phyloP scores from a whole-genome alignment of 2,888 invertebrate species.

The Antheraea assamensis region DNA sequence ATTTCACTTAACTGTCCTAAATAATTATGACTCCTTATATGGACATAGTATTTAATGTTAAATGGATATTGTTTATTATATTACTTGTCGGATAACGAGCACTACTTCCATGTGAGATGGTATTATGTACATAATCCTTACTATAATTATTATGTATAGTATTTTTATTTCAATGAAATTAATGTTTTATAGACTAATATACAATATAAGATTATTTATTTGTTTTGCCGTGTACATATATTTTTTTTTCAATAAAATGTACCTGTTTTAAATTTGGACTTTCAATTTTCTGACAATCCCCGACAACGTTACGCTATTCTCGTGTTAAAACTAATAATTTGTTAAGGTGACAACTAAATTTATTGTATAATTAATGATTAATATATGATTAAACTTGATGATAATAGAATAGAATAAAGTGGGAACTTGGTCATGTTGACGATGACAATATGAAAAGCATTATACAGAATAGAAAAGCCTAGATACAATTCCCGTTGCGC shows the following conservation, averaged over 20 bases:
- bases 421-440: no score
- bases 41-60: constrained; percentile 76
- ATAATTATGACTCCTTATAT: constrained; percentile 72
- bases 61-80: constrained; percentile 78
- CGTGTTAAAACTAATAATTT: not conserved
- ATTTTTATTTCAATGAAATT: constrained; percentile 81
- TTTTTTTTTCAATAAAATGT: constrained; percentile 79
- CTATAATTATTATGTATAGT: constrained; percentile 69
- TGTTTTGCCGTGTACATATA: constrained; percentile 82
- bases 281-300: constrained; percentile 19
- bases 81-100: constrained; percentile 65
- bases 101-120: constrained; percentile 72
- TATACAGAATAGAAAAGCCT: no score
- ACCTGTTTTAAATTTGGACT: constrained; percentile 75
- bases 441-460: no score
- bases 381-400: no score
- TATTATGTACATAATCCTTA: constrained; percentile 79
- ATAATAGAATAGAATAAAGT: no score
- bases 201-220: constrained; percentile 82
- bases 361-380: no score
- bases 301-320: not conserved
- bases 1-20: constrained; percentile 69
- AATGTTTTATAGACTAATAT: constrained; percentile 83
- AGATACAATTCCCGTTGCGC: no score
- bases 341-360: no score